phyloP scores from a whole-genome alignment of 2,888 invertebrate genomes.

The Synanthedon tipuliformis region DNA sequence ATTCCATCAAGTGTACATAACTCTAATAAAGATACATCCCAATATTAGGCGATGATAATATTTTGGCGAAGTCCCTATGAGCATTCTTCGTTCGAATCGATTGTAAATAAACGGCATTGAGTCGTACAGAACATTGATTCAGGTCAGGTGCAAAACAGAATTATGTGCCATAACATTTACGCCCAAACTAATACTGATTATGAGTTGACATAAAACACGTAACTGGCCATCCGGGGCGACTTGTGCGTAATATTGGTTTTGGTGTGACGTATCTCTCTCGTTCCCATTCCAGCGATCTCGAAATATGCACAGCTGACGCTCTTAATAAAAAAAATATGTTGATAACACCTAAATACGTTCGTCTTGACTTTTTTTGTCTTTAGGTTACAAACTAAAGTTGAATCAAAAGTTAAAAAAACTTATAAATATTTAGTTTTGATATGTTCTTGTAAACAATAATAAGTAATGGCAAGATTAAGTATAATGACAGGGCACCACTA shows the following conservation, averaged over 20 bases:
- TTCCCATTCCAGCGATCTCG: conserved; percentile 1
- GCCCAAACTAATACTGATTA: background rate
- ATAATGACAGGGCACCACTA: too few relatives aligned
- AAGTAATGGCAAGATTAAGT: too few relatives aligned
- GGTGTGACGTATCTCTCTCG: background rate
- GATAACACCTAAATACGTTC: too few relatives aligned
- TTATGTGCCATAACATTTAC: background rate
- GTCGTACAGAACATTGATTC: conserved; percentile 1
- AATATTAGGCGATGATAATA: background rate
- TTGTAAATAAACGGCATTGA: conserved; percentile 16
- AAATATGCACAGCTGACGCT: background rate
- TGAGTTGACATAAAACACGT: background rate
- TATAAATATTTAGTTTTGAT: too few relatives aligned
- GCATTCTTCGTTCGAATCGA: background rate
- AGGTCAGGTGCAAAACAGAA: background rate
- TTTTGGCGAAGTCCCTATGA: background rate
- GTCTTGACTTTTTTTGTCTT: too few relatives aligned
- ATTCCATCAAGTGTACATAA: too few relatives aligned
- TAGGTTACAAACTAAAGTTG: too few relatives aligned
- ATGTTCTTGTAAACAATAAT: too few relatives aligned
- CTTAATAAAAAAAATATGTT: too few relatives aligned
- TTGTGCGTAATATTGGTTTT: background rate
- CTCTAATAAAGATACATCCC: too few relatives aligned
- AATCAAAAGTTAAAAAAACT: too few relatives aligned
- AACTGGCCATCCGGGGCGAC: background rate